These are phyloP conservation scores for Calyptommatus sinebrachiatus DNA, from an alignment of 2,113 vertebrate species.

Conservation along the genomic window DNA sequence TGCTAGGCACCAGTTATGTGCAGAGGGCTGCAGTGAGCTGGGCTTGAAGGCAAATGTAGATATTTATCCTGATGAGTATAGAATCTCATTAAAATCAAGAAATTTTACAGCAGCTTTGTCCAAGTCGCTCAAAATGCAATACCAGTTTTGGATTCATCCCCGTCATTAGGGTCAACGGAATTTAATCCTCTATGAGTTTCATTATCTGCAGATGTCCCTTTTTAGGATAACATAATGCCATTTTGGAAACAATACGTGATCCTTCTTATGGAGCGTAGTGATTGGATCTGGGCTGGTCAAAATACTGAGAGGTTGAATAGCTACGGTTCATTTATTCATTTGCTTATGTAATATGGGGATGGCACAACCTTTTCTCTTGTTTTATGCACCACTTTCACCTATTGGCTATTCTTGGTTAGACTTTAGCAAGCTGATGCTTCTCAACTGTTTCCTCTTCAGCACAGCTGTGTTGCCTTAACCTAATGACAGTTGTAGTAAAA, in stretches of 20 bases:
- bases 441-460: too few species aligned
- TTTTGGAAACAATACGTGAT: neutral
- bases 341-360: too few species aligned
- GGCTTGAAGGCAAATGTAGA: constrained; percentile 51
- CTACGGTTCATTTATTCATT: too few species aligned
- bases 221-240: neutral
- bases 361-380: too few species aligned
- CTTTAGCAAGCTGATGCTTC: too few species aligned
- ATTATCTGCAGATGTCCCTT: neutral
- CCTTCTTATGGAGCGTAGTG: neutral
- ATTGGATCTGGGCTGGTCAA: neutral
- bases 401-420: too few species aligned
- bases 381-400: too few species aligned
- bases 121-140: neutral
- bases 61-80: constrained; percentile 46
- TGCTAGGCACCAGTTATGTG: constrained; percentile 67
- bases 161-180: neutral
- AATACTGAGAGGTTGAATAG: too few species aligned
- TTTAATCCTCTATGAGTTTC: neutral
- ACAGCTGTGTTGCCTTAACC: too few species aligned
- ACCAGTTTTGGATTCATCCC: neutral
- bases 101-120: constrained; percentile 19
- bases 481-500: too few species aligned
- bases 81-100: constrained; percentile 41
- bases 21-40: constrained; percentile 50